A percentile compares a stretch with the other conserved stretches of the same genome.
Conservation (phyloP, 2,113 vertebrate genomes). For the Tachysurus vachellii region DNA sequence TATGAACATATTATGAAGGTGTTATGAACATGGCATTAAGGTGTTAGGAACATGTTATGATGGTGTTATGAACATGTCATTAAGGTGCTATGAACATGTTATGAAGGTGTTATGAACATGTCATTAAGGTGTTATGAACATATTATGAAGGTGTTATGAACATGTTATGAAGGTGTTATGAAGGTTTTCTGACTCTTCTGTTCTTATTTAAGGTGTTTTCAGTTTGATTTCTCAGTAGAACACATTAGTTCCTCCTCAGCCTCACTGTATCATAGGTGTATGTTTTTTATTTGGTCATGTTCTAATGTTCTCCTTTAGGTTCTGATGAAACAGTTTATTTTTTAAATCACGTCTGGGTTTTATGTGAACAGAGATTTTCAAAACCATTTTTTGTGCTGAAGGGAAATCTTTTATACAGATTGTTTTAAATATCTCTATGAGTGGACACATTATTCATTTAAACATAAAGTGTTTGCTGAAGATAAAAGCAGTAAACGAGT, state of each 20-base stretch:
- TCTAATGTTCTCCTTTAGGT: background rate
- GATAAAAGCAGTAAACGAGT: background rate
- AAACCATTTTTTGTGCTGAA: background rate
- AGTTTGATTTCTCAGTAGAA: too few relatives aligned
- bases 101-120: background rate
- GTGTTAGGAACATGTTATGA: background rate
- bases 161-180: background rate
- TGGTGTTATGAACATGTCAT: background rate
- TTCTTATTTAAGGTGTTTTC: too few relatives aligned
- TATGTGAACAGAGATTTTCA: too few relatives aligned
- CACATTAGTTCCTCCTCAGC: too few relatives aligned
- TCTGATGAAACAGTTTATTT: background rate
- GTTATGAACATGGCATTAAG: background rate
- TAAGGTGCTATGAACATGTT: background rate
- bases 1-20: background rate
- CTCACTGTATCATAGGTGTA: too few relatives aligned
- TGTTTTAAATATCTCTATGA: background rate
- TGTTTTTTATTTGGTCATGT: too few relatives aligned
- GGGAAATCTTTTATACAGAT: background rate
- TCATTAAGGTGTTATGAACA: background rate
- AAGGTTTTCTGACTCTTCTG: background rate
- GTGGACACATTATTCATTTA: too few relatives aligned
- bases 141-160: background rate
- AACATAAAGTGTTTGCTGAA: background rate
- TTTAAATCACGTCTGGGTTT: background rate